A percentile compares a stretch with the other conserved stretches of the same genome.
phyloP scores from a whole-genome alignment of 2,888 invertebrate genomes.

The Ypsolopha scabrella region DNA sequence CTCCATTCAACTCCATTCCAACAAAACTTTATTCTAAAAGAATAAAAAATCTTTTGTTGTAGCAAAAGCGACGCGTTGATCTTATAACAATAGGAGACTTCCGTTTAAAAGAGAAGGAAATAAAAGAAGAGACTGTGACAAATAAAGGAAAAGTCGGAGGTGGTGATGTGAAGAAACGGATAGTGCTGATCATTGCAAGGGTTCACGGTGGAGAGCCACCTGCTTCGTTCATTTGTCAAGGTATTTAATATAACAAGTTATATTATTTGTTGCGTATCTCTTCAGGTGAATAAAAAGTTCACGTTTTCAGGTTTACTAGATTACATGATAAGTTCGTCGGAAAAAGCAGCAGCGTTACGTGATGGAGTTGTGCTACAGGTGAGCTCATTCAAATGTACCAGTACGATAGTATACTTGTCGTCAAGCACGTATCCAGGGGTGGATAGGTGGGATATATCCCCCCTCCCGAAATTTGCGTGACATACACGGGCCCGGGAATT shows the following conservation, averaged over 20 bases:
- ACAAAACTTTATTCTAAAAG: too few species aligned
- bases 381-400: constrained; percentile 6
- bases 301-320: constrained; percentile 84
- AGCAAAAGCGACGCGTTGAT: constrained; percentile 95
- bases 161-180: constrained; percentile 44
- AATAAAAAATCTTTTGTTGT: constrained; percentile 20
- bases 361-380: constrained; percentile 49
- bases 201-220: constrained; percentile 96
- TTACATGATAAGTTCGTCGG: constrained; percentile 87
- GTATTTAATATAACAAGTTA: constrained; percentile 46
- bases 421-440: too few species aligned
- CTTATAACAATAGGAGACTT: constrained; percentile 83
- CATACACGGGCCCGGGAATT: too few species aligned
- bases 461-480: too few species aligned
- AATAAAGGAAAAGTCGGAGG: constrained; percentile 63
- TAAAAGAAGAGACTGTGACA: constrained; percentile 38
- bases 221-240: constrained; percentile 94
- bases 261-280: background rate
- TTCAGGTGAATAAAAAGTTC: background rate
- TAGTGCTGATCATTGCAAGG: constrained; percentile 89
- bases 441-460: too few species aligned
- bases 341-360: constrained; percentile 48
- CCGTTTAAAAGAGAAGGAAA: constrained; percentile 36
- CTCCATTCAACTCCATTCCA: too few species aligned
- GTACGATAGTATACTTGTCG: too few species aligned